Evolutionary conservation across 2,113 vertebrate genomes (phyloP), one percentile per base, ranked within the genome.

Genomic region (Steatornis caripensis): DNA sequence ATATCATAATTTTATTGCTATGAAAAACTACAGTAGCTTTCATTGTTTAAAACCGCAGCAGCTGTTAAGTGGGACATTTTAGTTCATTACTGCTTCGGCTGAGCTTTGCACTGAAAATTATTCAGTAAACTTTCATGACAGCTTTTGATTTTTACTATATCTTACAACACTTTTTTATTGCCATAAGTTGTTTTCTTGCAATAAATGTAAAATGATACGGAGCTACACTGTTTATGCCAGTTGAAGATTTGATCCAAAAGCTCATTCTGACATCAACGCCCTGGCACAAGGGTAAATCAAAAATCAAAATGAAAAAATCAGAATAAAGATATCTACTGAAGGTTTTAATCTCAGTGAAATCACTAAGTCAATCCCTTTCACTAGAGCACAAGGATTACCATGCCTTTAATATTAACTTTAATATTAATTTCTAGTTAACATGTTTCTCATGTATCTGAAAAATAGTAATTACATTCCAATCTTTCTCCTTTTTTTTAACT

Each of bases 131-230:
- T 96, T 95, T 93, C 55, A 87, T 60, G 60, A 95, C 88, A 90
- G 94, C 80, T 93, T 96, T 94, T 75, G 76, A 94, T 93, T 94
- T 90, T 96, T 92, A 57, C 85, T 84, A 4, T 55, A 95, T 90
- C 90, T 96, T 96, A 72, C 60, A 93, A 92, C 80, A 94, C 8
- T 62, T 51, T 93, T 84, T 90, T 95, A 45, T 78, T 78, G 92
- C 72, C 86, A 80, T 92, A 93, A 95, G 88, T 84, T 93, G 92
- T 87, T 96, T 95, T 86, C 87, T 96, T 93, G 92, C 64, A 90
- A 88, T 95, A 94, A 83, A 95, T 93, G 68, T 86, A 89, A 95
- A 95, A 95, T 34, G 8, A 77, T 92, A 92, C 32, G 68, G 51
- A 88, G 57, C 21, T 88, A 86, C 65, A 36, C 48, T 62, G 36